phyloP scores from a whole-genome alignment of 2,113 vertebrate genomes.

The Forbesichthys agassizii region DNA sequence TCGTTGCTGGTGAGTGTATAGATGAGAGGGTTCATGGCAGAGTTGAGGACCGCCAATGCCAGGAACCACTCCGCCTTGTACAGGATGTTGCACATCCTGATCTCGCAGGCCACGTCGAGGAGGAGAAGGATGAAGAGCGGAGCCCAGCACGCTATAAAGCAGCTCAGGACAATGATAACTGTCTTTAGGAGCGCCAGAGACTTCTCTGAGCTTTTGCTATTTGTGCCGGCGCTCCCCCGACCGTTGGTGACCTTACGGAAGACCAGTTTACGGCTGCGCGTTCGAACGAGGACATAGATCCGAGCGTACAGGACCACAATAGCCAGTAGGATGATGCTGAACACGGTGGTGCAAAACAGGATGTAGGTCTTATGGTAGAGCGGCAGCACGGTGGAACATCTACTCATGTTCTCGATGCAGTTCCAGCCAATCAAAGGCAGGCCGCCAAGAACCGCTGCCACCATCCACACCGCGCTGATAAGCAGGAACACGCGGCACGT shows the following conservation, averaged over 20 bases:
- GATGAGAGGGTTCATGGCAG: slow-evolving; percentile 96
- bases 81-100: slow-evolving; percentile 83
- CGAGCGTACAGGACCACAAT: slow-evolving; percentile 94
- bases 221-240: slow-evolving; percentile 74
- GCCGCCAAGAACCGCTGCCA: slow-evolving; percentile 86
- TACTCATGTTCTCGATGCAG: slow-evolving; percentile 81
- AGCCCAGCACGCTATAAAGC: slow-evolving; percentile 96
- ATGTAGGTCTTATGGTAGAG: slow-evolving; percentile 99
- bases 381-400: slow-evolving; percentile 92
- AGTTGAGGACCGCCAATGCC: slow-evolving; percentile 94
- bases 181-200: slow-evolving; percentile 95
- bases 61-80: slow-evolving; percentile 94
- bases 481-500: slow-evolving; percentile 92
- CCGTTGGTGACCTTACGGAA: slow-evolving; percentile 89
- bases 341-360: slow-evolving; percentile 96
- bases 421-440: slow-evolving; percentile 97
- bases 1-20: slow-evolving; percentile 98
- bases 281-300: slow-evolving; percentile 92
- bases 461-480: slow-evolving; percentile 93
- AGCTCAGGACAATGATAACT: slow-evolving; percentile 95
- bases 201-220: slow-evolving; percentile 91
- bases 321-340: slow-evolving; percentile 89
- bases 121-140: slow-evolving; percentile 96
- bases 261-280: slow-evolving; percentile 89
- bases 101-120: slow-evolving; percentile 91